Evolutionary conservation across 1,140 invertebrate species (phyloP), one percentile per base, ranked within the genome.

Genomic region (Caenorhabditis briggsae): DNA sequence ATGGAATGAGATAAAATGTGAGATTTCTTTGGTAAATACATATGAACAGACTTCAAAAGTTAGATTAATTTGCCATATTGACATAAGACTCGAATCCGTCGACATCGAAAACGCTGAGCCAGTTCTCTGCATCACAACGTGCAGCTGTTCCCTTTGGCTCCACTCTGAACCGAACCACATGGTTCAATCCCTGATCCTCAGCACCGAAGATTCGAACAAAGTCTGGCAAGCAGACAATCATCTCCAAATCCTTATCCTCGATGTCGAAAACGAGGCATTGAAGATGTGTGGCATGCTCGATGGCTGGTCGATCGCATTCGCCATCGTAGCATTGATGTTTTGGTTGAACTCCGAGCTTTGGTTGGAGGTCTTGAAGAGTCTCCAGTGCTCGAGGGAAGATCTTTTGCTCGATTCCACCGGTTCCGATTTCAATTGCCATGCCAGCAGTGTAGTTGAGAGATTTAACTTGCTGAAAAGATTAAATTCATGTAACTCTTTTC

Each of bases 291-390:
- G 59, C 59, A 25, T 25, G 25, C 11, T 61, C 59, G 23, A 61
- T 25, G 23, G 7, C 11, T 25, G 59, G 59, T 25, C 59, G 59
- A 8, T 8, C 11, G 23, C 59, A 61, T 7, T 23, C 59, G 2
- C 9, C 8, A 12, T 61, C 59, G 14, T 61, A 61, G 14, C 59
- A 61, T 25, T 61, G 9, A 61, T 61, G 59, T 25, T 61, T 61
- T 33, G 59, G 59, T 61, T 61, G 59, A 11, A 61, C 2, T 61
- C 59, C 59, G 23, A 61, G 59, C 25, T 61, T 61, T 61, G 59
- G 59, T 25, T 61, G 23, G 20, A 61, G 59, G 25, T 61, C 59
- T 23, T 23, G 9, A 0, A 61, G 23, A 20, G 20, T 23, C 11
- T 23, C 59, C 8, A 23, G 7, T 8, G 59, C 59, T 25, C 20